Evolutionary conservation across 2,888 invertebrate genomes (phyloP).

Genomic region (Molanna angustata): DNA sequence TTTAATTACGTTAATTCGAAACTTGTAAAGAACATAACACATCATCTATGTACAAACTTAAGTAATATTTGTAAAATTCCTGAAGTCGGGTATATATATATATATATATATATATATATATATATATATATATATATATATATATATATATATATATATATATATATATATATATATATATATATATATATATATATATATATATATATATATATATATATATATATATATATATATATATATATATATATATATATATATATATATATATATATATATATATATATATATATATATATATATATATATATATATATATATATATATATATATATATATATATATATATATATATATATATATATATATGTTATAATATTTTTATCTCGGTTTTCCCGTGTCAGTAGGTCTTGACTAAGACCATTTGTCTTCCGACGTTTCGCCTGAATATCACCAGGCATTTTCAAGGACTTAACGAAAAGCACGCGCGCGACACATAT

Average conservation of each 20-base stretch:
- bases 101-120: neutral
- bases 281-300: neutral
- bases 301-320: neutral
- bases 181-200: neutral
- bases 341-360: neutral
- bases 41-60: too few relatives aligned
- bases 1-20: too few relatives aligned
- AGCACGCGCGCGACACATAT: too few relatives aligned
- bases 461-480: too few relatives aligned
- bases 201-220: neutral
- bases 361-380: too few relatives aligned
- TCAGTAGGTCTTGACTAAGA: too few relatives aligned
- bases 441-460: too few relatives aligned
- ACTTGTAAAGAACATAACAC: too few relatives aligned
- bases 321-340: neutral
- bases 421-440: too few relatives aligned
- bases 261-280: neutral
- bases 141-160: neutral
- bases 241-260: neutral
- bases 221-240: neutral
- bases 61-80: neutral
- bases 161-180: neutral
- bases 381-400: too few relatives aligned
- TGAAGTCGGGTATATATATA: neutral
- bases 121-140: neutral